phyloP scores from a whole-genome alignment of 2,888 invertebrate species.

The Drosophila borealis region DNA sequence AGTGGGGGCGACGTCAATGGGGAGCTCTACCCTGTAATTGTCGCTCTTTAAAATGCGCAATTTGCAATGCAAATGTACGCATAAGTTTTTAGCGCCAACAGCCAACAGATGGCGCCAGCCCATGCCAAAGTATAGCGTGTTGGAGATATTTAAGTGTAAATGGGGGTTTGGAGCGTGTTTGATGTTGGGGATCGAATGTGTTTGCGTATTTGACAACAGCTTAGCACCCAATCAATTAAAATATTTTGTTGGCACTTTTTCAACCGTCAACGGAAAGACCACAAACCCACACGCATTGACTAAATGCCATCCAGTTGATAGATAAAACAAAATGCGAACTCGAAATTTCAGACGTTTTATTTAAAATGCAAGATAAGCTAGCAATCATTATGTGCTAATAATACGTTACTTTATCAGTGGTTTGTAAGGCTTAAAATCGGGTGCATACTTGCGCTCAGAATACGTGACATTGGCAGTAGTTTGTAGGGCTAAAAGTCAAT shows the following conservation, averaged over 20 bases:
- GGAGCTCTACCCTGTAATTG: constrained; percentile 65
- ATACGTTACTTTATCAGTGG: constrained; percentile 3
- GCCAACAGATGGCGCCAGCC: constrained; percentile 61
- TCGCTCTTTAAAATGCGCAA: constrained; percentile 77
- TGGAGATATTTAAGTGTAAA: not conserved
- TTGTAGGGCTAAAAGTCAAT: too few relatives aligned
- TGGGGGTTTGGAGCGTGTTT: not conserved
- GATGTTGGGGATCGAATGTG: constrained; percentile 6
- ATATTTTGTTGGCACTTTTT: constrained; percentile 75
- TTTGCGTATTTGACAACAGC: constrained; percentile 70
- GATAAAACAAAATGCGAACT: too few relatives aligned
- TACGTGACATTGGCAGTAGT: too few relatives aligned
- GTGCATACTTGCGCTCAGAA: not conserved
- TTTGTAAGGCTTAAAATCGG: not conserved
- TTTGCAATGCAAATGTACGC: constrained; percentile 79
- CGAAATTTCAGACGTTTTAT: not conserved
- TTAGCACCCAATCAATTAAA: constrained; percentile 79
- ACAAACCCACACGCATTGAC: constrained; percentile 9
- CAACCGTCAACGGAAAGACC: constrained; percentile 34
- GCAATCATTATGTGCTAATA: not conserved
- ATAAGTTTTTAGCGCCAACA: constrained; percentile 70
- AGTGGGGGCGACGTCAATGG: not conserved
- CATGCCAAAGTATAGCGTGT: constrained; percentile 21
- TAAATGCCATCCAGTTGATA: constrained; percentile 1
- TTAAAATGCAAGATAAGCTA: not conserved